Base-by-base conservation (phyloP, 2,797 vertebrate genomes). In the Eospalax fontanierii region DNA sequence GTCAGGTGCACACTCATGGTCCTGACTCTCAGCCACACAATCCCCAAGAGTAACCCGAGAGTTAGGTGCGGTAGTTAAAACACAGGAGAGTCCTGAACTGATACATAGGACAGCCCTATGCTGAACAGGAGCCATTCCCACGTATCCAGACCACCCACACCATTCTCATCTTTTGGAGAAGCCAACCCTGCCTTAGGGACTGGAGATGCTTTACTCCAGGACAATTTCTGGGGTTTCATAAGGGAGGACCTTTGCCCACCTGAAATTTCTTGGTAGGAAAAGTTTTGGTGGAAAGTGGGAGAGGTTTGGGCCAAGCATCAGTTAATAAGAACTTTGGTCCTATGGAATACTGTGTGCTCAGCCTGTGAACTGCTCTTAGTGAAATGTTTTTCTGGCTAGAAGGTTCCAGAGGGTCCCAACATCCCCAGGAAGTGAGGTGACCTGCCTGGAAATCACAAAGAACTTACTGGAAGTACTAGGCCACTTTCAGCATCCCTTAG, bases 81-180 rank as follows among this genome's bases (percentile, higher is more conserved):
- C 3, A 1, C 4, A 33, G 15, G 19, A 12, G 59, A 80, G 50
- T 18, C 33, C n/a, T 65, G n/a, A n/a, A n/a, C n/a, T n/a, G n/a
- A n/a, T n/a, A n/a, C n/a, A n/a, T n/a, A 40, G 71, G 21, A 4
- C 22, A 85, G 73, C 2, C 38, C 33, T 35, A 14, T 22, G 22
- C 70, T 30, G 22, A 33, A 8, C 2, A 4, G 3, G 19, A 2
- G 12, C 14, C n/a, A 33, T 22, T 78, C n/a, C 1, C 66, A 12
- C 0, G 0, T 1, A n/a, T 57, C 38, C 18, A 18, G 11, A 18
- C 19, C n/a, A 28, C 21, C 76, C 9, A 59, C 46, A 9, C 30
- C 71, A 70, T 30, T 50, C 70, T n/a, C n/a, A 2, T 12, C 35
- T 66, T 81, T 59, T 61, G 46, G 35, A 83, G n/a, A 82, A 63